phyloP scores from a whole-genome alignment of 2,797 vertebrate species.

The Myripristis murdjan region DNA sequence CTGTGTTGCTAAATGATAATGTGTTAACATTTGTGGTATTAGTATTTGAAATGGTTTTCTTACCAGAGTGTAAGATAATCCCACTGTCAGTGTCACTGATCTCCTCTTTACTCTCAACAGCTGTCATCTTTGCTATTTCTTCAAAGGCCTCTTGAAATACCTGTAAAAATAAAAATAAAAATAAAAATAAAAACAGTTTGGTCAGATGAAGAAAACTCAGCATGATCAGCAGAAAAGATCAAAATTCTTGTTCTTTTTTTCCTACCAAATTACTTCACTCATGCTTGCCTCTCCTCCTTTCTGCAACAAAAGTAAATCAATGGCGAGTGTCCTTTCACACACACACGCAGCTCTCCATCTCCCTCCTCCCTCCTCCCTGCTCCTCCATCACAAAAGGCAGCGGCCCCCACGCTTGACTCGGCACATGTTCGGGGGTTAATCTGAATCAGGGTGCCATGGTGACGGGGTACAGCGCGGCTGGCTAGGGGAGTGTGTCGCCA shows the following conservation, averaged over 20 bases:
- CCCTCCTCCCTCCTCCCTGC: conserved; percentile 53
- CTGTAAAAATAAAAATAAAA: conserved; percentile 71
- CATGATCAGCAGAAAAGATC: neutral
- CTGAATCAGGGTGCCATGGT: conserved; percentile 82
- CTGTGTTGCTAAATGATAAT: conserved; percentile 5
- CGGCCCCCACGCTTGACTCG: conserved; percentile 80
- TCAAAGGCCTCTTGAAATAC: conserved; percentile 35
- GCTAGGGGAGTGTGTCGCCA: conserved; percentile 77
- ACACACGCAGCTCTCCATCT: conserved; percentile 65
- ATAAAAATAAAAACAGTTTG: too few relatives aligned
- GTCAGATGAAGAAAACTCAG: conserved; percentile 27
- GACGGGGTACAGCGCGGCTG: conserved; percentile 71
- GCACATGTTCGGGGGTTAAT: conserved; percentile 87
- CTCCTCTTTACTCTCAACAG: conserved; percentile 91
- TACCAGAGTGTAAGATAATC: conserved; percentile 93
- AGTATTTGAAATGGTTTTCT: conserved; percentile 38
- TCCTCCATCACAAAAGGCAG: conserved; percentile 78
- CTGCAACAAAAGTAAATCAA: conserved; percentile 76
- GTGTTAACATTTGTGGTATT: neutral
- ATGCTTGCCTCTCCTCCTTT: conserved; percentile 58
- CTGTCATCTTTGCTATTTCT: conserved; percentile 66
- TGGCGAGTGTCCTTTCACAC: conserved; percentile 63
- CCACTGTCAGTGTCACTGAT: conserved; percentile 93
- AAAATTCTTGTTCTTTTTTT: conserved; percentile 34
- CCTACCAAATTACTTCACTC: conserved; percentile 56